Conservation (phyloP, 2,797 vertebrate species). For the Microctenopoma stevenorrisi region DNA sequence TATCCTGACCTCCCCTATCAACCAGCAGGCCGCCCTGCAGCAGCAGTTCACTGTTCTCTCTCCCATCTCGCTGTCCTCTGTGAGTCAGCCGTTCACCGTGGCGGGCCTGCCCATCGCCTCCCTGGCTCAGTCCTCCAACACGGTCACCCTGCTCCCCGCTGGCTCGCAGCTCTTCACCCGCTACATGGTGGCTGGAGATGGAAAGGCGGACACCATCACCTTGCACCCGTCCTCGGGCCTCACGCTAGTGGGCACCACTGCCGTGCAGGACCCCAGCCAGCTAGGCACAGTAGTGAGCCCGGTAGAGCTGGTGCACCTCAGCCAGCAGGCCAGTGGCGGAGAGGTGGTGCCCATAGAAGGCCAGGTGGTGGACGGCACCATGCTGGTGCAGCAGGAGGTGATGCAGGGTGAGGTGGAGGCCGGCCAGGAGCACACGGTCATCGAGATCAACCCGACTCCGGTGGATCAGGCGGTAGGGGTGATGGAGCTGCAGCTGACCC, state of each 20-base stretch:
- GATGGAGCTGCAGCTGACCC: conserved; percentile 80
- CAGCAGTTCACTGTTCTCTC: conserved; percentile 94
- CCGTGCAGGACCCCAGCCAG: conserved; percentile 89
- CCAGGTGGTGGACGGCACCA: conserved; percentile 84
- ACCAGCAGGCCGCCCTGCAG: conserved; percentile 76
- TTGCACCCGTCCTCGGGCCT: conserved; percentile 92
- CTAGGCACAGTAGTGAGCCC: conserved; percentile 88
- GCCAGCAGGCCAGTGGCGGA: conserved; percentile 78
- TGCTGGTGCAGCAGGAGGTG: conserved; percentile 80
- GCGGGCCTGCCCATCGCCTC: conserved; percentile 74
- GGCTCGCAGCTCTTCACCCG: conserved; percentile 90
- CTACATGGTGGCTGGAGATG: conserved; percentile 86
- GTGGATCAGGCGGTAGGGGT: conserved; percentile 79
- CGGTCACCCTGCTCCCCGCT: conserved; percentile 84
- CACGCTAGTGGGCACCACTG: conserved; percentile 87
- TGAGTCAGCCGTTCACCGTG: conserved; percentile 82
- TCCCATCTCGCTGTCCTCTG: conserved; percentile 89
- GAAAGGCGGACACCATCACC: conserved; percentile 89
- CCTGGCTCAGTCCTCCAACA: conserved; percentile 84
- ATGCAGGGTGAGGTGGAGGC: conserved; percentile 79
- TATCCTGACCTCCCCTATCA: conserved; percentile 84
- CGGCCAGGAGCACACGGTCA: conserved; percentile 86
- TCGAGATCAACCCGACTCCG: conserved; percentile 91
- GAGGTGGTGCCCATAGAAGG: conserved; percentile 80
- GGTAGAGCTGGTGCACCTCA: conserved; percentile 92